Conservation (phyloP, 2,888 invertebrate species). For the Lithophane semibrunnea region DNA sequence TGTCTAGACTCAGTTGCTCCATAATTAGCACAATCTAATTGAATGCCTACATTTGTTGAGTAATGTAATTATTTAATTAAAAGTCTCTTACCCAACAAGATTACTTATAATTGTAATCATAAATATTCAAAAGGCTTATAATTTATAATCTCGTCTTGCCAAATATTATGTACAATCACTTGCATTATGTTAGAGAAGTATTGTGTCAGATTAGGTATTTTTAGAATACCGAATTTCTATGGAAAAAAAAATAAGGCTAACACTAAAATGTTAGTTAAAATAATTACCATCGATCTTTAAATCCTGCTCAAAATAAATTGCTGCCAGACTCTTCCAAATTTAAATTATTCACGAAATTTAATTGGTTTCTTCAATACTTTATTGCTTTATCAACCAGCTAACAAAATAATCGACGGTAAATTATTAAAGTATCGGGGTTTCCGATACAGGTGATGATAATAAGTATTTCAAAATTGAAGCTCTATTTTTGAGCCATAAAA, state of each 20-base stretch:
- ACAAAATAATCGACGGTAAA: neutral
- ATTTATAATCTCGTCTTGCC: slow-evolving; percentile 42
- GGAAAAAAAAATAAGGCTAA: neutral
- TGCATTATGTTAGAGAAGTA: slow-evolving; percentile 6
- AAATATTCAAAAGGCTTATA: slow-evolving; percentile 55
- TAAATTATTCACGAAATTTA: neutral
- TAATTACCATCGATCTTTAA: neutral
- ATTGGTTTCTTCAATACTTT: neutral
- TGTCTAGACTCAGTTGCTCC: slow-evolving; percentile 22
- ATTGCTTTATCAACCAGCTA: neutral
- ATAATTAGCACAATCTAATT: slow-evolving; percentile 48
- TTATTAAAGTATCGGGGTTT: neutral
- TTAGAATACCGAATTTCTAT: neutral
- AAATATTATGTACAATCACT: slow-evolving; percentile 48
- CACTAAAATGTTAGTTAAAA: neutral
- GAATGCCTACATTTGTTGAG: slow-evolving; percentile 49
- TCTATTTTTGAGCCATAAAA: neutral
- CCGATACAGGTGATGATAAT: neutral
- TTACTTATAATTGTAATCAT: slow-evolving; percentile 54
- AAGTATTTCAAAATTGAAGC: neutral
- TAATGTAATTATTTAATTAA: slow-evolving; percentile 54
- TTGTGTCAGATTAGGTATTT: slow-evolving; percentile 18
- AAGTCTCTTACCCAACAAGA: slow-evolving; percentile 54
- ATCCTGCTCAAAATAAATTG: neutral
- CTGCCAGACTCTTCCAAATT: no score